Base-by-base conservation (phyloP, 2,113 vertebrate genomes). In the Colossoma macropomum region DNA sequence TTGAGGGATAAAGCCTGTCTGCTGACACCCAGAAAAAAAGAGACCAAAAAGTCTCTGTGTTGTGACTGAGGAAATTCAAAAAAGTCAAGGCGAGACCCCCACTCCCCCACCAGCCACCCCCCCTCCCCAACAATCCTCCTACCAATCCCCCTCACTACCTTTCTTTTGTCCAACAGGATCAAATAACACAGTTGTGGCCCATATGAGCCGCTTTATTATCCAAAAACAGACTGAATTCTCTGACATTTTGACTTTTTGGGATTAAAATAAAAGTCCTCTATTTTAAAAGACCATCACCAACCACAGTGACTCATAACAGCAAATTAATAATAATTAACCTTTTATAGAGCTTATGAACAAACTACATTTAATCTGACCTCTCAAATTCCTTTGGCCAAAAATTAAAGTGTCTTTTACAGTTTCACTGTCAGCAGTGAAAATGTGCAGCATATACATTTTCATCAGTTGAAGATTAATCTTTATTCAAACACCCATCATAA, bases 1-100 rank as follows among this genome's bases (percentile, higher is more conserved):
- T 62, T 69, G 72, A 85, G 27, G 91, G 91, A 95, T 90, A 94
- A 95, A 93, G 90, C 90, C 87, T 70, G 52, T 90, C 86, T 94
- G 94, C 54, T 77, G 62, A n/a, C 41, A 79, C 23, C 8, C 59
- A 76, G 32, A 60, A 19, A 77, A 41, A 65, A 68, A 63, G 11
- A 16, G 23, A n/a, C n/a, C 38, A 25, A 81, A 74, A 34, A 2
- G 16, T 32, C 38, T 34, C 19, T 70, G 56, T 28, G 63, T 38
- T 17, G 41, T 54, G 66, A 76, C 45, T 79, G 69, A 75, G 76
- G 70, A 66, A 25, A 83, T 21, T 65, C 21, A 71, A 59, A 50
- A 80, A 63, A 69, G 41, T 52, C 60, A 30, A 78, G 32, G 16
- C 13, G 38, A 27, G 16, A 48, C 70, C 32, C 25, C 34, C 23